phyloP scores from a whole-genome alignment of 1,140 invertebrate genomes.

The Frieseomelitta varia region DNA sequence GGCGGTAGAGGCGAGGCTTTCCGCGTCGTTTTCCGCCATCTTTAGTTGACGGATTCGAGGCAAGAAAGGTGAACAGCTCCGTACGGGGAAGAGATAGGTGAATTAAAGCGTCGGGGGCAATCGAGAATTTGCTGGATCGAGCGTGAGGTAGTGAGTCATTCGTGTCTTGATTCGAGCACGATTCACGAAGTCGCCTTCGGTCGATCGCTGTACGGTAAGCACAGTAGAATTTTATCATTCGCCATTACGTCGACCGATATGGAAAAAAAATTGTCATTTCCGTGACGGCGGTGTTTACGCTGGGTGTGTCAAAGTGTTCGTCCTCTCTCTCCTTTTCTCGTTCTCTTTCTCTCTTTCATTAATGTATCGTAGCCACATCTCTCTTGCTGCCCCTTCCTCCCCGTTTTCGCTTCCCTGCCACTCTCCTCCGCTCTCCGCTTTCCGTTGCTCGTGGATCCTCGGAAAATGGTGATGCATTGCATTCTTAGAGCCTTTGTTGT shows the following conservation, averaged over 20 bases:
- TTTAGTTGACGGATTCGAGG: constrained; percentile 64
- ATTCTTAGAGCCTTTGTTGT: constrained; percentile 67
- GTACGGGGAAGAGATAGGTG: constrained; percentile 52
- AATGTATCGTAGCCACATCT: constrained; percentile 20
- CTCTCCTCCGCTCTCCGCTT: constrained; percentile 27
- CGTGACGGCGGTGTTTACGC: constrained; percentile 67
- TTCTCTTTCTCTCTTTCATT: constrained; percentile 32
- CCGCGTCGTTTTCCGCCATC: constrained; percentile 70
- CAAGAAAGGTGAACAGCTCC: constrained; percentile 43
- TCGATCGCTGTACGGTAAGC: constrained; percentile 58
- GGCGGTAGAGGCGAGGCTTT: constrained; percentile 53
- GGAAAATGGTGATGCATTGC: constrained; percentile 74
- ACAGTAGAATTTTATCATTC: constrained; percentile 33
- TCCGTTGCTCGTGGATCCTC: constrained; percentile 60
- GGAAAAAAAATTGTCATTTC: constrained; percentile 41
- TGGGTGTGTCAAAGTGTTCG: constrained; percentile 73
- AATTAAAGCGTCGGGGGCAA: constrained; percentile 21
- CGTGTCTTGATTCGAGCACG: constrained; percentile 37
- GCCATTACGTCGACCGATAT: constrained; percentile 43
- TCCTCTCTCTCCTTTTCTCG: constrained; percentile 28
- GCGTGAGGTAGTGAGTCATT: constrained; percentile 58
- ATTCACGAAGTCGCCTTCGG: constrained; percentile 46
- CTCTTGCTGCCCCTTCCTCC: constrained; percentile 38
- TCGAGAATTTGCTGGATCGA: constrained; percentile 54
- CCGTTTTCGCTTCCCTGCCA: constrained; percentile 47